These are phyloP conservation scores for Caloenas nicobarica DNA, from an alignment of 2,113 vertebrate species.

Conservation along the genomic window DNA sequence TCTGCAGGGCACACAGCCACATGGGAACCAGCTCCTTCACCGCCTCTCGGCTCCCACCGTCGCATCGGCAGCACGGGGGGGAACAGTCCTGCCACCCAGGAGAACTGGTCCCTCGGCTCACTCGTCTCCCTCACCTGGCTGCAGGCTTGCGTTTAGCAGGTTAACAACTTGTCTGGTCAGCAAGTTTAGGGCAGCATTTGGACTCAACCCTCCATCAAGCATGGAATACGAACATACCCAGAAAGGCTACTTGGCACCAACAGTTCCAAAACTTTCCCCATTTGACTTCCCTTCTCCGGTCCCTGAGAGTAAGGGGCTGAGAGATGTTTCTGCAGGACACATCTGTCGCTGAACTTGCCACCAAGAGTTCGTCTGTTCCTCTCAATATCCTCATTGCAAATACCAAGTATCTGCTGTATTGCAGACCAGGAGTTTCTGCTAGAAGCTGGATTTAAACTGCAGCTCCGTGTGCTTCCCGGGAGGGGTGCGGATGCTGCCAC, in stretches of 20 bases:
- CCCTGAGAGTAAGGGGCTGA: neutral
- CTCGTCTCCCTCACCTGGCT: neutral
- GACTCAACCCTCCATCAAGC: neutral
- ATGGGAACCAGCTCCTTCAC: neutral
- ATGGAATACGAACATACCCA: neutral
- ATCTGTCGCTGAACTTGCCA: neutral
- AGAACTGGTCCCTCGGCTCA: neutral
- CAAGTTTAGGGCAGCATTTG: neutral
- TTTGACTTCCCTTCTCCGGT: neutral
- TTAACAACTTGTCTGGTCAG: neutral
- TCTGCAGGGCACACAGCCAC: neutral
- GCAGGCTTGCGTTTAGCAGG: neutral
- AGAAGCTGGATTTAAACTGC: neutral
- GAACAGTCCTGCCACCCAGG: neutral
- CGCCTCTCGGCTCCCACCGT: neutral
- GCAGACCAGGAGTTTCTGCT: neutral
- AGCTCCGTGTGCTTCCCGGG: neutral
- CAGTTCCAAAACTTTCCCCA: neutral
- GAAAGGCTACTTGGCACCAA: neutral
- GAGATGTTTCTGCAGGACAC: neutral
- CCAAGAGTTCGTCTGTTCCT: neutral
- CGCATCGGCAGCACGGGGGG: neutral
- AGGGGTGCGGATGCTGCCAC: neutral
- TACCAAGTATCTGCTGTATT: neutral
- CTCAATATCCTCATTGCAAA: neutral